Conservation (phyloP, 2,888 invertebrate genomes). For the Aspidiotus destructor region DNA sequence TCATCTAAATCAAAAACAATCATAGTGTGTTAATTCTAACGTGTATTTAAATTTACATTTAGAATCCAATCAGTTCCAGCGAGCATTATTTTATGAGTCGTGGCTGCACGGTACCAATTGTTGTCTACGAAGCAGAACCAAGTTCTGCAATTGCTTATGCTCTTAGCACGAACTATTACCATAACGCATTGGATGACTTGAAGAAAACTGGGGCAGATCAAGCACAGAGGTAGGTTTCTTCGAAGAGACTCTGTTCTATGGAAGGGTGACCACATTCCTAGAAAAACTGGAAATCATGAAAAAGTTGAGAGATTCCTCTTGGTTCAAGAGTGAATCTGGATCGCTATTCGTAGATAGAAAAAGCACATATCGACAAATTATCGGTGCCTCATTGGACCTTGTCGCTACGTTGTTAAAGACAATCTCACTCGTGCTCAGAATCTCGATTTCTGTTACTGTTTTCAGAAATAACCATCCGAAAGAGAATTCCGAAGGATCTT, state of each 20-base stretch:
- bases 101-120: conserved; percentile 52
- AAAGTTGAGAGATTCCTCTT: too few species aligned
- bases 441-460: too few species aligned
- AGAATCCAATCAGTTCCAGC: conserved; percentile 53
- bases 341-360: too few species aligned
- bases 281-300: too few species aligned
- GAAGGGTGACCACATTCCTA: background rate
- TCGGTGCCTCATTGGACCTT: too few species aligned
- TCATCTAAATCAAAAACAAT: background rate
- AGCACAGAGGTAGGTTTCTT: conserved; percentile 6
- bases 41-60: conserved; percentile 33
- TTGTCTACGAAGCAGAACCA: conserved; percentile 68
- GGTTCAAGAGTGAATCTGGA: too few species aligned
- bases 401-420: too few species aligned
- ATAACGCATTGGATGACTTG: conserved; percentile 42
- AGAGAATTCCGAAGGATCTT: conserved; percentile 13
- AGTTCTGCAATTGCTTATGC: conserved; percentile 80
- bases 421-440: too few species aligned
- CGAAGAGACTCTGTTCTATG: background rate
- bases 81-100: conserved; percentile 61
- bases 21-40: background rate
- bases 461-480: background rate
- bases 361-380: too few species aligned
- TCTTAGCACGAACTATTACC: conserved; percentile 62
- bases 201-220: conserved; percentile 9